phyloP scores from a whole-genome alignment of 92 coral and sea anemone genomes.

The Phymanthus crucifer region DNA sequence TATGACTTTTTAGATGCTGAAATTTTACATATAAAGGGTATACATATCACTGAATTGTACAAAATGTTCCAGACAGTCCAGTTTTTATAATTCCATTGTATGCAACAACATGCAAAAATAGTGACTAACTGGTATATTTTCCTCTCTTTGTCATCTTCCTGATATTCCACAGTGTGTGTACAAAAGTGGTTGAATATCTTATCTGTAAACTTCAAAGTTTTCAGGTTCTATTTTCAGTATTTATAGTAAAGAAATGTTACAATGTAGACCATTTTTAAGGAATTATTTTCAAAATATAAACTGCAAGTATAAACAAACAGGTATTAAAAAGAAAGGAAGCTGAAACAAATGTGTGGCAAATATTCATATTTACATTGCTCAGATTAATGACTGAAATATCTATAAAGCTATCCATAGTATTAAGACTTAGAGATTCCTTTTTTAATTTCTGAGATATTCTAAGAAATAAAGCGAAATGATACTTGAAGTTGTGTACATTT shows the following conservation, averaged over 20 bases:
- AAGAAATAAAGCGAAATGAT: slow-evolving; percentile 24
- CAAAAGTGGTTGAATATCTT: slow-evolving; percentile 17
- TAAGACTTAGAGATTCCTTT: slow-evolving; percentile 4
- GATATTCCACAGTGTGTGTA: slow-evolving; percentile 54
- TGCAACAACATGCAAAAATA: neutral
- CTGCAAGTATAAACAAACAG: slow-evolving; percentile 28
- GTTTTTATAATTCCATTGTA: neutral
- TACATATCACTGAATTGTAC: neutral
- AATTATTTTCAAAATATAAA: slow-evolving; percentile 83
- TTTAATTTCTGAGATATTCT: slow-evolving; percentile 27
- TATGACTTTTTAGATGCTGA: neutral
- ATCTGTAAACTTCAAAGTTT: slow-evolving; percentile 50
- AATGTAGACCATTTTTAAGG: slow-evolving; percentile 82
- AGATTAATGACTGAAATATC: slow-evolving; percentile 17
- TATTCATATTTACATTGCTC: slow-evolving; percentile 9
- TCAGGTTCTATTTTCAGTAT: slow-evolving; percentile 85
- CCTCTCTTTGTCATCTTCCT: slow-evolving; percentile 6
- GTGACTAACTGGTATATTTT: neutral
- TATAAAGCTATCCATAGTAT: slow-evolving; percentile 14
- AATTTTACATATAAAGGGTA: neutral
- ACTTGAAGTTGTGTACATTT: neutral
- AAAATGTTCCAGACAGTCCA: neutral
- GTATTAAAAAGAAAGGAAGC: slow-evolving; percentile 17
- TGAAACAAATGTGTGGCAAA: slow-evolving; percentile 24
- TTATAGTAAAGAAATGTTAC: slow-evolving; percentile 65